phyloP scores from a whole-genome alignment of 2,797 vertebrate species.

The Chromis chromis region DNA sequence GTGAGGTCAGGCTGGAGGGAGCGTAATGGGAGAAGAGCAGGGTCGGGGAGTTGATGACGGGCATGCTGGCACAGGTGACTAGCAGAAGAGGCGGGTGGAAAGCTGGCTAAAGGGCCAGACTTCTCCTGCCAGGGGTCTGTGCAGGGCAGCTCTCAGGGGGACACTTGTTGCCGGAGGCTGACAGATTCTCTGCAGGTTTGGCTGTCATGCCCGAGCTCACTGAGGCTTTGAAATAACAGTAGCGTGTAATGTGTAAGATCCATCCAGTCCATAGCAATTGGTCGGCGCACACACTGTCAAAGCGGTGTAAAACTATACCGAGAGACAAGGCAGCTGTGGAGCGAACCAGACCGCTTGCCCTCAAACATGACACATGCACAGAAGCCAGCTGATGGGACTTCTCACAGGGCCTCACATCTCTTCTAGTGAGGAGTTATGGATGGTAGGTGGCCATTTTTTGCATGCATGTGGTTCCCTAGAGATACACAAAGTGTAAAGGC shows the following conservation, averaged over 20 bases:
- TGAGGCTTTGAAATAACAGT: conserved; percentile 75
- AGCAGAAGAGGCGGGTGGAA: conserved; percentile 41
- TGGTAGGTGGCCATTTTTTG: conserved; percentile 36
- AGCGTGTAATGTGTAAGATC: conserved; percentile 65
- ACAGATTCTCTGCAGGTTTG: conserved; percentile 74
- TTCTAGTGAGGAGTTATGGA: conserved; percentile 51
- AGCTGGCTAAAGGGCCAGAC: conserved; percentile 46
- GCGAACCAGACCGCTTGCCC: conserved; percentile 62
- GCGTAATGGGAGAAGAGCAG: conserved; percentile 77
- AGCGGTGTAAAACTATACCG: conserved; percentile 67
- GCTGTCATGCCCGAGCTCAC: conserved; percentile 65
- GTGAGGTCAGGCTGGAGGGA: conserved; percentile 70
- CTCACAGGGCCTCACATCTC: conserved; percentile 51
- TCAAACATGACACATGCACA: conserved; percentile 64
- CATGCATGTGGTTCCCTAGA: conserved; percentile 25
- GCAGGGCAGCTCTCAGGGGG: conserved; percentile 58
- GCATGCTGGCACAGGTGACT: conserved; percentile 78
- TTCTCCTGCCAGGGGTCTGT: conserved; percentile 47
- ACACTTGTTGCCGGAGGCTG: conserved; percentile 57
- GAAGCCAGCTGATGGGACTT: conserved; percentile 53
- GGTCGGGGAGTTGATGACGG: conserved; percentile 77
- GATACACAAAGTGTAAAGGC: not conserved
- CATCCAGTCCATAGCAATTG: conserved; percentile 61
- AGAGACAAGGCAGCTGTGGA: conserved; percentile 72
- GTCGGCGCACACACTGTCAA: conserved; percentile 48